Base-by-base conservation (phyloP, 2,888 invertebrate genomes). In the Napeogenes inachia region DNA sequence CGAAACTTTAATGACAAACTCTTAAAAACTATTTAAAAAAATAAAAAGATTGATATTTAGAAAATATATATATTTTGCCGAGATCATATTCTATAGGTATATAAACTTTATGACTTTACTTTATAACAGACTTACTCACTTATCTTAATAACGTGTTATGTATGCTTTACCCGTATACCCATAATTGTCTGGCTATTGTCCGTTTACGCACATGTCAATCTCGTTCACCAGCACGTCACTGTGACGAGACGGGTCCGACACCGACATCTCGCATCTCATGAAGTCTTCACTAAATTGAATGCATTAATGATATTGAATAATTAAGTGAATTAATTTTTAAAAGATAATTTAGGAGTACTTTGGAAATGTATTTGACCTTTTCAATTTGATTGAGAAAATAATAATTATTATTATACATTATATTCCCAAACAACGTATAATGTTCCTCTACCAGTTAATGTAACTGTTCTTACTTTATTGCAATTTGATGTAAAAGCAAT, bases 151-250 rank as follows among this genome's bases (percentile, higher is more conserved):
- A 47, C 47, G 21, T 47, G 47, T 47, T n/a, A 42, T 45, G 13
- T 38, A 13, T 50, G 38, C 38, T 59, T 21, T 54, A 54, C 70
- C 71, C 69, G 70, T 71, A 57, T 54, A 57, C 53, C 59, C 57
- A 62, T 64, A 60, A 64, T 64, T 64, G 73, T 77, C 76, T 76
- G 69, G 75, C 78, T 80, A 64, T 64, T 64, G 64, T 64, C 58
- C 59, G 57, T 60, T 55, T 57, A 45, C 56, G 64, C 61, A 57
- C 61, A 59, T 59, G 54, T 59, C 54, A 54, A 53, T 59, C 59
- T 50, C 54, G 42, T 54, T 50, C 33, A 47, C 60, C 50, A 33
- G 33, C 58, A 57, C 58, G 59, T 64, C 61, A 64, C 59, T 64
- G 54, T 53, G 50, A 59, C 58, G 57, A 60, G 62, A 62, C 65